Base-by-base conservation (phyloP, 2,888 invertebrate genomes). In the Aleiodes alternator region DNA sequence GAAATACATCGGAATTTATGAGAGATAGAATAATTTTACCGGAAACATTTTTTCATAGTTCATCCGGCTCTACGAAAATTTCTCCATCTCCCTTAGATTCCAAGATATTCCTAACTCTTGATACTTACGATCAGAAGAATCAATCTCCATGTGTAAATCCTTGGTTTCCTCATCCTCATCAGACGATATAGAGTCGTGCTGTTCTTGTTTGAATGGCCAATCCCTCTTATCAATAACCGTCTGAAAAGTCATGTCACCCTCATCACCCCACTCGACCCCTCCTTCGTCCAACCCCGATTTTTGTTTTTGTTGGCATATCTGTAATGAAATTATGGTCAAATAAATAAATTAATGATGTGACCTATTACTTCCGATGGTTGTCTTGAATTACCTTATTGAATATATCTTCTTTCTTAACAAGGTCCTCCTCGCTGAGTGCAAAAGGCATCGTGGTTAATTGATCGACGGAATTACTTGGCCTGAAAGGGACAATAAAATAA, bases 331-430 rank as follows among this genome's bases (percentile, higher is more conserved):
- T 72, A 6, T 64, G 31, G 57, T 61, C 6, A 56, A 8, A 59
- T n/a, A 4, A 14, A 59, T 5, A 73, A 57, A 53, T 70, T 56
- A 61, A 43, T 61, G 23, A 75, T 29, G 29, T n/a, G 16, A 14
- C n/a, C 16, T n/a, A 14, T 16, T 23, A 56, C 8, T 23, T 11
- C 3, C 9, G 4, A 8, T 56, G 7, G 11, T 11, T 55, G 0
- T 34, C 6, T 34, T 6, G 23, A 72, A 57, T 90, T 69, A 93
- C 92, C 87, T 93, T 92, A 83, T 93, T 92, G 88, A 94, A 94
- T 86, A 93, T 87, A 76, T 93, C 92, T 71, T 92, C 90, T 72
- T 90, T 88, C 70, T 90, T 90, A 77, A 90, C 85, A 73, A 90
- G 86, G 79, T 91, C 90, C 75, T 90, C 90, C 81, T 91, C 91